These are phyloP conservation scores for Otus scops DNA, from an alignment of 2,797 vertebrate species.

Conservation along the genomic window DNA sequence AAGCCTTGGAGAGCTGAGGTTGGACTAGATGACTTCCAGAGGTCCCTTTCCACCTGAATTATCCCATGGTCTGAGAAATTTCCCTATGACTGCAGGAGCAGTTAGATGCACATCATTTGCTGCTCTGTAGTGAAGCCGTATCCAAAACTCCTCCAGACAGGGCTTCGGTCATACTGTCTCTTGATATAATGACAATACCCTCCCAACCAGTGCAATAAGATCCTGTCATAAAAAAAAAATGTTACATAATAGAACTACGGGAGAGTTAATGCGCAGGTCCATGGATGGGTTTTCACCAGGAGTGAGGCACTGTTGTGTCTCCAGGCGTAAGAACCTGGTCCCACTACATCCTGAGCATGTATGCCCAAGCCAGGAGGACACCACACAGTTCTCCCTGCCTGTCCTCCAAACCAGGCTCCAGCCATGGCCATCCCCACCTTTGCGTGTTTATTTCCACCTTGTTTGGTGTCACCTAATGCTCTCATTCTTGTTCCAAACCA, in stretches of 20 bases:
- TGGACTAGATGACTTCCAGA: not conserved
- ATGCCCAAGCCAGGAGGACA: not conserved
- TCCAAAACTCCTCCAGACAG: not conserved
- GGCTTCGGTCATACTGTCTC: not conserved
- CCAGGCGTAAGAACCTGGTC: not conserved
- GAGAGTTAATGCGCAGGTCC: not conserved
- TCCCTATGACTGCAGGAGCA: not conserved
- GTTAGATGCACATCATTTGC: not conserved
- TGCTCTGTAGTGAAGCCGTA: not conserved
- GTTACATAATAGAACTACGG: not conserved
- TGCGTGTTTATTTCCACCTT: not conserved
- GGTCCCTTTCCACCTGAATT: not conserved
- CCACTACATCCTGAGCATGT: not conserved
- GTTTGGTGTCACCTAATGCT: not conserved
- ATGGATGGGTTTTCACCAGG: not conserved
- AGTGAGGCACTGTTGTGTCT: not conserved
- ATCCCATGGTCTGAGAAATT: not conserved
- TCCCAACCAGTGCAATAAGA: not conserved
- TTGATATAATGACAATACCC: not conserved
- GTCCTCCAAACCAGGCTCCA: not conserved
- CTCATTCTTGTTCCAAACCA: rapidly evolving
- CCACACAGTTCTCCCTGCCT: not conserved
- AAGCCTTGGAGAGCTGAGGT: not conserved
- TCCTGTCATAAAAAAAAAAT: not conserved
- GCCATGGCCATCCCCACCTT: not conserved